Evolutionary conservation across 2,888 invertebrate species (phyloP).

Genomic region (Scelioninae gen. 2): DNA sequence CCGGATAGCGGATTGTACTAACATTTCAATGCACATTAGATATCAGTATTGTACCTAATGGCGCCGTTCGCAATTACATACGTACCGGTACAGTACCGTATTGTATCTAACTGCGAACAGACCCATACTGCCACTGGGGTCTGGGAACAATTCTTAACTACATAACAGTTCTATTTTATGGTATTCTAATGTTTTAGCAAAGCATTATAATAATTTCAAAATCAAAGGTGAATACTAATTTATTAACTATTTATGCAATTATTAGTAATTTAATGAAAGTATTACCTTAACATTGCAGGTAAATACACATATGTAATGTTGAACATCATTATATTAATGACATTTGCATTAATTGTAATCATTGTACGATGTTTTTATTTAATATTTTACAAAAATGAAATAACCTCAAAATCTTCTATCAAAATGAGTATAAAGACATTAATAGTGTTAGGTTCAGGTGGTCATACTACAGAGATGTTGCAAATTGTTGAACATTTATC

Average conservation of each 20-base stretch:
- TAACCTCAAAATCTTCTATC: conserved; percentile 14
- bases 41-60: no score
- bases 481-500: conserved; percentile 82
- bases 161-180: no score
- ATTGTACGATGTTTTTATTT: conserved; percentile 14
- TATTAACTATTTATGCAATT: background rate
- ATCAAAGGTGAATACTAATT: conserved; percentile 1
- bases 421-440: conserved; percentile 74
- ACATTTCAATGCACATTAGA: no score
- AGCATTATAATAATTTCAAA: no score
- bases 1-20: no score
- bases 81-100: no score
- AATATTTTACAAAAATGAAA: conserved; percentile 57
- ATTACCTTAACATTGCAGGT: conserved; percentile 9
- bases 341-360: conserved; percentile 10
- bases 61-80: no score
- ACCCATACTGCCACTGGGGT: no score
- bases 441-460: conserved; percentile 87
- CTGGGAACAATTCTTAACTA: no score
- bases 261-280: background rate
- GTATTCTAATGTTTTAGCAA: background rate
- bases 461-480: conserved; percentile 97
- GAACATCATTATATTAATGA: conserved; percentile 7
- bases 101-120: no score
- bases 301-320: conserved; percentile 19